Evolutionary conservation across 2,113 vertebrate genomes (phyloP).

Genomic region (Charina bottae): DNA sequence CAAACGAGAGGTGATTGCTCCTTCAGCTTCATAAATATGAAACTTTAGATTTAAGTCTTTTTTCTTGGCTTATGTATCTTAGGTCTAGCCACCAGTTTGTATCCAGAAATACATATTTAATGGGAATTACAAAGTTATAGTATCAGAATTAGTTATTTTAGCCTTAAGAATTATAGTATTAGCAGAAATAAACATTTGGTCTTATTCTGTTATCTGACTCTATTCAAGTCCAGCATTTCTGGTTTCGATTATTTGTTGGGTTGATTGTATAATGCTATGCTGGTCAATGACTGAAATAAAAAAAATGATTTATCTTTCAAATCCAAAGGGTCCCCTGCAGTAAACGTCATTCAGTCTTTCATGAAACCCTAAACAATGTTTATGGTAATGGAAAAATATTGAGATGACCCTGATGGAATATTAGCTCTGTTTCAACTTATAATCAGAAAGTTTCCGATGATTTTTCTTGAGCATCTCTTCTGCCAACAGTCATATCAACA

Average conservation of each 20-base stretch:
- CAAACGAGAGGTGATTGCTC: not conserved
- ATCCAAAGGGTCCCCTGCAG: not conserved
- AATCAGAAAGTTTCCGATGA: not conserved
- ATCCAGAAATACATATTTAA: not conserved
- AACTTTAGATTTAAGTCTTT: not conserved
- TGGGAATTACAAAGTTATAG: not conserved
- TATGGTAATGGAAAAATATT: not conserved
- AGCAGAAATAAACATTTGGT: not conserved
- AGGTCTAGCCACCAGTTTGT: not conserved
- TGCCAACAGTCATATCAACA: slow-evolving; percentile 6
- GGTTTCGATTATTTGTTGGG: not conserved
- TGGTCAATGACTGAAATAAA: not conserved
- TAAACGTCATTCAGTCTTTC: not conserved
- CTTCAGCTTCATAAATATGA: not conserved
- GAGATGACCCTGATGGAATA: not conserved
- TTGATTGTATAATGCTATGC: not conserved
- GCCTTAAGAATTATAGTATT: not conserved
- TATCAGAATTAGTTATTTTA: not conserved
- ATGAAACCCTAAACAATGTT: not conserved
- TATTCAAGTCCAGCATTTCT: not conserved
- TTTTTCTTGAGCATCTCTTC: not conserved
- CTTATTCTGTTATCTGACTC: not conserved
- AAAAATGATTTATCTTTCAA: not conserved
- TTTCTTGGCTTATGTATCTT: not conserved
- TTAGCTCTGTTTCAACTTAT: not conserved